A percentile compares a stretch with the other conserved stretches of the same genome.
Evolutionary conservation across 2,113 vertebrate genomes (phyloP).

Genomic region (Toxostoma redivivum): DNA sequence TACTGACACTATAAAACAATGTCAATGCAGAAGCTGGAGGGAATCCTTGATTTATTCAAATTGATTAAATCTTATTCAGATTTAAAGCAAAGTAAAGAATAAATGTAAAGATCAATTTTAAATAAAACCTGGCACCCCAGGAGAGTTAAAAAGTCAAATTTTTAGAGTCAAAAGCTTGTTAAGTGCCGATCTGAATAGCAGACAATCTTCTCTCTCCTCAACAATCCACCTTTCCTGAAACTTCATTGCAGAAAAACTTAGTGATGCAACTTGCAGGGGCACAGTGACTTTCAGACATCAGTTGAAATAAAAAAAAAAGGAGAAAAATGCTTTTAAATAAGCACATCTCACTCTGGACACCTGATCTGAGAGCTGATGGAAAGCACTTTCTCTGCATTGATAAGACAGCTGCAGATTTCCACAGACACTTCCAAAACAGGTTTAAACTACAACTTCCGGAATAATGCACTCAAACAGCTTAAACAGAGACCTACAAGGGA

Average conservation of each 20-base stretch:
- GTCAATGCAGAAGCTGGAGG: neutral
- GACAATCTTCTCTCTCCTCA: neutral
- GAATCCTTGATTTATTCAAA: neutral
- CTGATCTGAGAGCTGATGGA: neutral
- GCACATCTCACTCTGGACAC: neutral
- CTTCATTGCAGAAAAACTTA: neutral
- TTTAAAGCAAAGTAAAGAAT: neutral
- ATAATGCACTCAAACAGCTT: neutral
- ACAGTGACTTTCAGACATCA: neutral
- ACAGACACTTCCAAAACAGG: neutral
- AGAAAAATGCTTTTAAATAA: neutral
- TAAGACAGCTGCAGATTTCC: neutral
- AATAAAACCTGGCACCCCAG: neutral
- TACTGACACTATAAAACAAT: neutral
- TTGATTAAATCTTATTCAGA: neutral
- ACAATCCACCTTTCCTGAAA: neutral
- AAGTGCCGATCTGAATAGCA: neutral
- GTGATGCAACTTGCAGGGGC: neutral
- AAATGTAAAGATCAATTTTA: neutral
- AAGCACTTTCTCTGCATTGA: neutral
- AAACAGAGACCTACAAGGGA: neutral
- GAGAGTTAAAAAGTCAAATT: neutral
- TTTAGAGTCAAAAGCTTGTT: neutral
- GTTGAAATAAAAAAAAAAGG: neutral
- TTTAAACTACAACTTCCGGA: neutral